Evolutionary conservation across 2,888 invertebrate genomes (phyloP).

Genomic region (Nephrotoma appendiculata): DNA sequence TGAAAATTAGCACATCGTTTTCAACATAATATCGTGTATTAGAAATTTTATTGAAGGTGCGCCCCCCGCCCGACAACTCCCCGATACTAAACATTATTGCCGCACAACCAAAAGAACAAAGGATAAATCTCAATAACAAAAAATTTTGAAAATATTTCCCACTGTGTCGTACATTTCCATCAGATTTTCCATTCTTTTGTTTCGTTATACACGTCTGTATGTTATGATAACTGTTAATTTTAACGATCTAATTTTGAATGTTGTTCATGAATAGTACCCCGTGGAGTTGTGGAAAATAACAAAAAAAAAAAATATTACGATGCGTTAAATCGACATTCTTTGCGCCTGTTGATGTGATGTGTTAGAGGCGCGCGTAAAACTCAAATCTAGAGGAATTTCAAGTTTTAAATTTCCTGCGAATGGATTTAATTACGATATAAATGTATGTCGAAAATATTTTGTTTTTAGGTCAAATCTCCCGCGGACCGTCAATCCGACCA

Average conservation of each 20-base stretch:
- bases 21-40: not conserved
- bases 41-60: not conserved
- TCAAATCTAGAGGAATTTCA: no score
- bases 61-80: not conserved
- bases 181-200: not conserved
- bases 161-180: not conserved
- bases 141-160: not conserved
- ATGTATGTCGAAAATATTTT: not conserved
- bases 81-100: not conserved
- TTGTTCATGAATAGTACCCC: not conserved
- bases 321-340: not conserved
- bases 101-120: not conserved
- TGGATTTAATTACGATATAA: not conserved
- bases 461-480: not conserved
- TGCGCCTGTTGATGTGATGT: not conserved
- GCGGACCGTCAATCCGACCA: not conserved
- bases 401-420: not conserved
- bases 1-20: not conserved
- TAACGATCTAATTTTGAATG: not conserved
- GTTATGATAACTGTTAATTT: not conserved
- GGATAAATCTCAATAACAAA: not conserved
- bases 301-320: not conserved
- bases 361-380: not conserved
- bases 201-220: not conserved
- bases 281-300: no score